These are phyloP conservation scores for Psittacus erithacus DNA, from an alignment of 2,113 vertebrate species.

Conservation along the genomic window DNA sequence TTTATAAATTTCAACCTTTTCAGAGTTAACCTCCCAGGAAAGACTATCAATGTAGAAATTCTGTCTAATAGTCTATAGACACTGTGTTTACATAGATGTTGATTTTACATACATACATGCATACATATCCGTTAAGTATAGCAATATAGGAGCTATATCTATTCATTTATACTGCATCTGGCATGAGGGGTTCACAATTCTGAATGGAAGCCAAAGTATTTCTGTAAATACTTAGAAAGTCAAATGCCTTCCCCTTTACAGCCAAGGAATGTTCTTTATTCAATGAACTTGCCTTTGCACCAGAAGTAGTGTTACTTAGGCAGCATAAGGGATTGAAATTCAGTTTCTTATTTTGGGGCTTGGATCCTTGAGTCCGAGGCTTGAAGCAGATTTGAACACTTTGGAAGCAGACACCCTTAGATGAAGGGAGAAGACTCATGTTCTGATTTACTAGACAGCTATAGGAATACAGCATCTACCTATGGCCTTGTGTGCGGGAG, in stretches of 20 bases:
- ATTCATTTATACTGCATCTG: too few relatives aligned
- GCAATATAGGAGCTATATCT: neutral
- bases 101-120: neutral
- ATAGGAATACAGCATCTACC: neutral
- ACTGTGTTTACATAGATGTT: neutral
- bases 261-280: neutral
- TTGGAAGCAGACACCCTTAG: neutral
- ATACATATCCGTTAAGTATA: neutral
- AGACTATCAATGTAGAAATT: neutral
- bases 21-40: neutral
- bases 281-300: neutral
- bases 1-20: neutral
- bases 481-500: fast-evolving
- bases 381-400: neutral
- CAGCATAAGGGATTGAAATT: neutral
- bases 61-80: fast-evolving
- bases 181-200: neutral
- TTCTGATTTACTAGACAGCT: neutral
- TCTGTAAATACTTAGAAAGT: neutral
- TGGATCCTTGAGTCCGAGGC: neutral
- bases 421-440: neutral
- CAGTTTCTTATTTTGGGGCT: fast-evolving
- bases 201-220: neutral
- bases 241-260: neutral
- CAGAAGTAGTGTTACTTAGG: neutral